These are phyloP conservation scores for Drosophila nigromelanica DNA, from an alignment of 1,140 invertebrate genomes.

Conservation along the genomic window DNA sequence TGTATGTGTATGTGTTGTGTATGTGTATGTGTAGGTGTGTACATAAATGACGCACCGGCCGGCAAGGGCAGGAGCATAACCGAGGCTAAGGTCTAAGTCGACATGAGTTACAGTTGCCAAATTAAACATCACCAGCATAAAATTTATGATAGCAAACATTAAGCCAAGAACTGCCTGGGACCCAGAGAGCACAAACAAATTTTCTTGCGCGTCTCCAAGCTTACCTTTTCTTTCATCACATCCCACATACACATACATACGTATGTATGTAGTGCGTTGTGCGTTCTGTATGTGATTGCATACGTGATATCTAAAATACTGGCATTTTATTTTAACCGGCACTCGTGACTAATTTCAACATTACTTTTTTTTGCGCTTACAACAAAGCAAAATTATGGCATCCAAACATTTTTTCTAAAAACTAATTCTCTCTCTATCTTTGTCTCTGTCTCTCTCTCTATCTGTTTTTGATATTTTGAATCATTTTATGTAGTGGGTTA, in stretches of 20 bases:
- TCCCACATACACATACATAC: background rate
- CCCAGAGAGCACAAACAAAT: constrained; percentile 52
- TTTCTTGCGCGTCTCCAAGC: constrained; percentile 21
- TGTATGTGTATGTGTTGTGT: constrained; percentile 16
- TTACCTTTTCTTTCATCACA: constrained; percentile 1
- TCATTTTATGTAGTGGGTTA: no score
- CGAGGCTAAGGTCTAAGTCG: constrained; percentile 61
- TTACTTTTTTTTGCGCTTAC: background rate
- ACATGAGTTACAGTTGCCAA: constrained; percentile 81
- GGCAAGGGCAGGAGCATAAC: constrained; percentile 11
- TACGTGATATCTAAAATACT: constrained; percentile 30
- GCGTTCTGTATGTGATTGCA: background rate
- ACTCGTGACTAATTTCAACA: constrained; percentile 47
- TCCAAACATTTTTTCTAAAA: background rate
- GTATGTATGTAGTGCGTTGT: background rate
- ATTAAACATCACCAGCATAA: constrained; percentile 78
- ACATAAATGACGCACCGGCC: constrained; percentile 61
- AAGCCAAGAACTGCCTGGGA: constrained; percentile 43
- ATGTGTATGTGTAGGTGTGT: constrained; percentile 19
- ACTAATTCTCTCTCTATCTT: no score
- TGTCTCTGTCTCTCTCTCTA: no score
- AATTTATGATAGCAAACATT: constrained; percentile 80
- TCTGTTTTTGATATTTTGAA: background rate
- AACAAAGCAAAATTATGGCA: background rate
- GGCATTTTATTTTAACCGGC: constrained; percentile 38